Percentiles rank a stretch among this genome's conserved stretches.
phyloP scores from a whole-genome alignment of 2,113 vertebrate genomes.

The Eulemur macaco region DNA sequence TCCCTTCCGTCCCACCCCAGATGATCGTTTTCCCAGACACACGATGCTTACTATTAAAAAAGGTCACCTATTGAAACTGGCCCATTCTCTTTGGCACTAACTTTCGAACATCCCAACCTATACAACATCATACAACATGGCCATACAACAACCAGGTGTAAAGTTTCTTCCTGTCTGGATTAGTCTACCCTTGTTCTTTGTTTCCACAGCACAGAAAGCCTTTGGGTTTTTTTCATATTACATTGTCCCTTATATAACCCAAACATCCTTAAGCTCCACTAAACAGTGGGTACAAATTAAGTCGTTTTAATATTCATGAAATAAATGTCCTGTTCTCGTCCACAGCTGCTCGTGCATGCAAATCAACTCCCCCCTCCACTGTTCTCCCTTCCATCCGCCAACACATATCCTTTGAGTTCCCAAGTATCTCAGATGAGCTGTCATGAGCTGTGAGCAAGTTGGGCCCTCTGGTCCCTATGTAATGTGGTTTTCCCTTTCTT shows the following conservation, averaged over 20 bases:
- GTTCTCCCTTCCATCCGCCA: neutral
- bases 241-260: neutral
- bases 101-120: neutral
- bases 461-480: neutral
- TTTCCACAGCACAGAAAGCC: neutral
- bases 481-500: neutral
- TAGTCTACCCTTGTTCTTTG: neutral
- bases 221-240: neutral
- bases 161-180: neutral
- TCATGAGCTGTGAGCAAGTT: neutral
- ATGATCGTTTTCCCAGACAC: neutral
- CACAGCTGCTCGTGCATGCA: neutral
- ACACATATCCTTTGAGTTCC: neutral
- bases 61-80: neutral
- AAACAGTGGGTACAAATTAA: neutral
- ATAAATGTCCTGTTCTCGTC: neutral
- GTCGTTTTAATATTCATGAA: slow-evolving; percentile 18
- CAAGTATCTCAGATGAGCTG: neutral
- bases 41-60: neutral
- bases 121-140: neutral
- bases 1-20: neutral
- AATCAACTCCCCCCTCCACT: neutral
- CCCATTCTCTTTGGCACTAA: neutral
- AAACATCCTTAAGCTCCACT: neutral
- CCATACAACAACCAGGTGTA: neutral